Base-by-base conservation (phyloP, 1,140 invertebrate genomes). In the Zeugodacus cucurbitae region DNA sequence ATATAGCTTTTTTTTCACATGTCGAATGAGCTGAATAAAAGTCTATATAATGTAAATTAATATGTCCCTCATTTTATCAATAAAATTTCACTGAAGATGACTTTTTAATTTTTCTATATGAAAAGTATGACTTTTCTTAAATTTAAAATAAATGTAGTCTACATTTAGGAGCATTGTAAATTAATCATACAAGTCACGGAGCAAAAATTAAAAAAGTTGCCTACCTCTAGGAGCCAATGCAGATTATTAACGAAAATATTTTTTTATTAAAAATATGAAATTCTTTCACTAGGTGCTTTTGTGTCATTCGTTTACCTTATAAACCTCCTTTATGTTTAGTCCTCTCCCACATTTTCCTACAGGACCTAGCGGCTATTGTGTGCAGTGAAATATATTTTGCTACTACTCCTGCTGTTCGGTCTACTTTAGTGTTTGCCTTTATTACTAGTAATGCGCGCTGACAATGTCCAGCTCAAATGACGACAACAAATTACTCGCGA, bases 401-500 rank as follows among this genome's bases (percentile, higher is more conserved):
- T 32, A 37, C 34, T 37, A 14, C 1, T 70, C 17, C 67, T 7
- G 67, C 64, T 67, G 3, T 32, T 34, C 29, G 26, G 3, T 34
- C 29, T 67, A 17, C 14, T 34, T 67, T 67, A 29, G 26, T 67
- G 32, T 67, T 62, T 67, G 64, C 67, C 34, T 74, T 74, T 37
- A 74, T 74, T 74, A 17, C 34, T 74, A 34, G 5, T 74, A 74
- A 74, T 74, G 67, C 67, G 34, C 67, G 34, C 67, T 74, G 67
- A 37, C 67, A 74, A 41, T 74, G 67, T 74, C 67, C 67, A 22
- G 67, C 67, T 74, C 6, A 74, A 74, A 41, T 74, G 67, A 74
- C 41, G 67, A 74, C 67, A 74, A 74, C 67, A 74, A 74, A 74
- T 74, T 74, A 37, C 67, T 74, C 34, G 67, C 67, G 32, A 74